These are phyloP conservation scores for Drosophila diplacantha DNA, from an alignment of 2,888 invertebrate species.

Conservation along the genomic window DNA sequence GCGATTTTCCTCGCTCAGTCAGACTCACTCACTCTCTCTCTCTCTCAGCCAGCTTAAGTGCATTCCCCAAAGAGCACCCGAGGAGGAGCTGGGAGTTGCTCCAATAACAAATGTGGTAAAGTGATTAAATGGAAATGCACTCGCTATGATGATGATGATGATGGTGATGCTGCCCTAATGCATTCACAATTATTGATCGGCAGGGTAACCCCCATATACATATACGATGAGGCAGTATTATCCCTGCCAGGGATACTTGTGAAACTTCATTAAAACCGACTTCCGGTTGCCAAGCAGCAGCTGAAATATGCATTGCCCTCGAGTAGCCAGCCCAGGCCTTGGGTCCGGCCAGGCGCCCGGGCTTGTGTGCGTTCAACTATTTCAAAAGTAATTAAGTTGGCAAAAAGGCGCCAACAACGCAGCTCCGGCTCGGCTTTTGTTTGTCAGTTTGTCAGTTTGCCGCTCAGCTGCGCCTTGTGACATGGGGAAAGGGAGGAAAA, in stretches of 20 bases:
- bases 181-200: conserved; percentile 29
- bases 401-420: conserved; percentile 55
- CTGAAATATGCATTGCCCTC: conserved; percentile 26
- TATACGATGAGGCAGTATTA: neutral
- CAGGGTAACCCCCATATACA: neutral
- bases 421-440: conserved; percentile 31
- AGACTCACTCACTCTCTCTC: neutral
- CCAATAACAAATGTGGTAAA: conserved; percentile 11
- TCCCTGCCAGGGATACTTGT: conserved; percentile 26
- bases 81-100: neutral
- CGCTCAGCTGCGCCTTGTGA: conserved; percentile 21
- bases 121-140: conserved; percentile 20
- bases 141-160: conserved; percentile 1
- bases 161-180: conserved; percentile 13
- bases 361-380: conserved; percentile 54
- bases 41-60: neutral
- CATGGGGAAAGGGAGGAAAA: neutral
- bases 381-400: conserved; percentile 70
- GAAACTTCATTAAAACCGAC: conserved; percentile 37
- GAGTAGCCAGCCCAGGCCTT: conserved; percentile 6
- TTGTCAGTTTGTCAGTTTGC: conserved; percentile 31
- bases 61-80: neutral
- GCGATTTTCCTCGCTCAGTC: conserved; percentile 4
- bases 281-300: conserved; percentile 35
- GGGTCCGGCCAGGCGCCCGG: conserved; percentile 11